Percentiles rank a stretch among this genome's conserved stretches.
Evolutionary conservation across 2,797 vertebrate species (phyloP).

Genomic region (Sphaeramia orbicularis): DNA sequence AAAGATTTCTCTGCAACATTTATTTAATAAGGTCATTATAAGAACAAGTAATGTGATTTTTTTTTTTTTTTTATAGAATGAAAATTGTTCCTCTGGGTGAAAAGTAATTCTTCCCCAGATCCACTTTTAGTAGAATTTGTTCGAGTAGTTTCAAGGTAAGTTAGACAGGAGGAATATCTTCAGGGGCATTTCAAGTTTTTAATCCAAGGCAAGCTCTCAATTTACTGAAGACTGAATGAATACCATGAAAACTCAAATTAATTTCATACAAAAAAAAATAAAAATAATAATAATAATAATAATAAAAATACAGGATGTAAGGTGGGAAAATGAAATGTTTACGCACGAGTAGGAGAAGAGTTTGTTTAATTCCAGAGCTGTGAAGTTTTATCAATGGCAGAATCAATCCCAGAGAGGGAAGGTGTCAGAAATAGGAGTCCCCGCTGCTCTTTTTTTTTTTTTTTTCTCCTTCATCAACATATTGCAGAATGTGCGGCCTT

Average conservation of each 20-base stretch:
- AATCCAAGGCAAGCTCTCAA: conserved; percentile 23
- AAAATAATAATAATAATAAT: no score
- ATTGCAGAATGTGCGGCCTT: conserved; percentile 55
- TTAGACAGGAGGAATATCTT: conserved; percentile 20
- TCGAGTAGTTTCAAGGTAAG: conserved; percentile 39
- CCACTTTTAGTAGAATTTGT: conserved; percentile 32
- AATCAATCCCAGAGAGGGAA: conserved; percentile 45
- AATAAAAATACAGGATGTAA: not conserved
- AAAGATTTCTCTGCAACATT: not conserved
- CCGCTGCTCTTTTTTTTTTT: conserved; percentile 9
- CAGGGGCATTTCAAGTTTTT: conserved; percentile 19
- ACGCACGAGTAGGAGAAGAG: not conserved
- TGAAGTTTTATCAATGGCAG: conserved; percentile 15
- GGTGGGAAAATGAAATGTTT: not conserved
- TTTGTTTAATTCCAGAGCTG: not conserved
- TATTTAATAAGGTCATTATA: conserved; percentile 20
- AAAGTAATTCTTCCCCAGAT: conserved; percentile 15
- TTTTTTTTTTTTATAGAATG: conserved; percentile 18
- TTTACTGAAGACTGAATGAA: conserved; percentile 12
- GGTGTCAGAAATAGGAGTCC: not conserved
- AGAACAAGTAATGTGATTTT: conserved; percentile 12
- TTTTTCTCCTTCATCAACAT: conserved; percentile 63
- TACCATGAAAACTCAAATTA: conserved; percentile 18
- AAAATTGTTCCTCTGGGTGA: conserved; percentile 36
- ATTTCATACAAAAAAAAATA: conserved; percentile 8